A percentile compares a stretch with the other conserved stretches of the same genome.
phyloP scores from a whole-genome alignment of 2,797 vertebrate species.

The Hippopotamyrus pictus region DNA sequence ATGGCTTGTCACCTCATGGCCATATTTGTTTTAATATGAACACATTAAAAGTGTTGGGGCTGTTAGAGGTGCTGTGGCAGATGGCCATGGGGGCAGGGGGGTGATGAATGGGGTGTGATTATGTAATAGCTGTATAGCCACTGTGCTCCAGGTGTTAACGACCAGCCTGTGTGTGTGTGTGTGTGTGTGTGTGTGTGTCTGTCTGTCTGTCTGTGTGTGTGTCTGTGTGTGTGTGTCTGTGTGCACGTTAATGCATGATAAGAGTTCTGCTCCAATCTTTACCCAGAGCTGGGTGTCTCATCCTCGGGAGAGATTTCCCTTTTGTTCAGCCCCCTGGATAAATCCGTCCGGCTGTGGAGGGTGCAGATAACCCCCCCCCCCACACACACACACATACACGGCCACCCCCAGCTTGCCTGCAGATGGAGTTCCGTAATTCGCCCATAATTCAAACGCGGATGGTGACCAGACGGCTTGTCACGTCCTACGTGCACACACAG shows the following conservation, averaged over 20 bases:
- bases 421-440: not conserved
- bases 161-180: not conserved
- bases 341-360: not conserved
- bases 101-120: not conserved
- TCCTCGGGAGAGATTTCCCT: not conserved
- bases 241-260: conserved; percentile 20
- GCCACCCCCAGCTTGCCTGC: not conserved
- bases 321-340: not conserved
- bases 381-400: not conserved
- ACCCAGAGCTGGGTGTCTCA: not conserved
- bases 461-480: not conserved
- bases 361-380: not conserved
- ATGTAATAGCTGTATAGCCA: not conserved
- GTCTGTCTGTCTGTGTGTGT: too few species aligned
- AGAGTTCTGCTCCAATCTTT: not conserved
- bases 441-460: not conserved
- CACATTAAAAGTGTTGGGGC: not conserved
- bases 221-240: not conserved
- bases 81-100: not conserved
- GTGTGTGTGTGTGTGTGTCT: not conserved
- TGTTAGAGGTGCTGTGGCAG: not conserved
- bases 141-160: not conserved
- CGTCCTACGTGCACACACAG: not conserved
- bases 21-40: conserved; percentile 5
- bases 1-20: not conserved